Percentiles rank a stretch among this genome's conserved stretches.
phyloP scores from a whole-genome alignment of 2,888 invertebrate species.

The Lydus trimaculatus region DNA sequence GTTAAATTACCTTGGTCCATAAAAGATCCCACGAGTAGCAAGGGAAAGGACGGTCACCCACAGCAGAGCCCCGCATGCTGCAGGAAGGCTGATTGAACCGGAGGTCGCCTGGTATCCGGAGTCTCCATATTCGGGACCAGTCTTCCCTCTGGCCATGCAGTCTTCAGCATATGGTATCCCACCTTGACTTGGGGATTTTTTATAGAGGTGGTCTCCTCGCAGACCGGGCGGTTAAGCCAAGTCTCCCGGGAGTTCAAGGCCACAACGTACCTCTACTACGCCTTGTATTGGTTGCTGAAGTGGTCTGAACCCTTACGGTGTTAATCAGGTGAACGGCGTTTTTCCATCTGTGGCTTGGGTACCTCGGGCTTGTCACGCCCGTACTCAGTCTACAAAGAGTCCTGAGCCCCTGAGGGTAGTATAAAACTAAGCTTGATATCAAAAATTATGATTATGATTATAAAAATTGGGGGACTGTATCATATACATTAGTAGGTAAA shows the following conservation, averaged over 20 bases:
- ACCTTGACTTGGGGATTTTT: slow-evolving; percentile 5
- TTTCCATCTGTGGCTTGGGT: too few relatives aligned
- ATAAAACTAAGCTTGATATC: too few relatives aligned
- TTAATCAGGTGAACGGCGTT: neutral
- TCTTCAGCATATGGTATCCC: slow-evolving; percentile 6
- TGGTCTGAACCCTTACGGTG: neutral
- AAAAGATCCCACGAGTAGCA: neutral
- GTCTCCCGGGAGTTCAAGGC: neutral
- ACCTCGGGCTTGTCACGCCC: too few relatives aligned
- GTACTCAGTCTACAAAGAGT: too few relatives aligned
- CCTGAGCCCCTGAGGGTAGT: too few relatives aligned
- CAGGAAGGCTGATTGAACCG: neutral
- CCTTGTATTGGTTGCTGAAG: neutral
- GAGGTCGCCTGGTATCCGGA: neutral
- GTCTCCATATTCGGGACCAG: neutral
- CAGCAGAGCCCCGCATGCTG: neutral
- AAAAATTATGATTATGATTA: too few relatives aligned
- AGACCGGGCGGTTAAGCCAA: neutral
- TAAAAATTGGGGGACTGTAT: too few relatives aligned
- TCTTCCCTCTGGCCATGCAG: slow-evolving; percentile 3
- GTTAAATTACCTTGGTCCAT: neutral
- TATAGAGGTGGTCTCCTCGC: neutral
- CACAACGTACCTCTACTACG: neutral
- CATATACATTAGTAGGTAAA: too few relatives aligned
- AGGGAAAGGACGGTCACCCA: neutral